A percentile compares a stretch with the other conserved stretches of the same genome.
Conservation (phyloP, 2,113 vertebrate species). For the Talpa occidentalis region DNA sequence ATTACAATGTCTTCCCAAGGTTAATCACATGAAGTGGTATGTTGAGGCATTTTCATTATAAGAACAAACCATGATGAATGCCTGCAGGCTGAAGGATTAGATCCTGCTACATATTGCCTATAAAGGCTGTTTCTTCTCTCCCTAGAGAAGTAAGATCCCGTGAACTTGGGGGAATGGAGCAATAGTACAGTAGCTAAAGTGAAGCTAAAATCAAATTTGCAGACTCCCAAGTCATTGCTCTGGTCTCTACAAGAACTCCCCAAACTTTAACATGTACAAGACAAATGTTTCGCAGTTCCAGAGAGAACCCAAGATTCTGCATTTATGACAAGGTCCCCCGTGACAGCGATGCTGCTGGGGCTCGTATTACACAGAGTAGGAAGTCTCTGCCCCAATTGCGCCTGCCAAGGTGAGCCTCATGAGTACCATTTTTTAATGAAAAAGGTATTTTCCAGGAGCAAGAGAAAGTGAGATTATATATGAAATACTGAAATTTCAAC, state of each 20-base stretch:
- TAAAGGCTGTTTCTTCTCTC: not conserved
- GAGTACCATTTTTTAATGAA: not conserved
- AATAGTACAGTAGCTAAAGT: not conserved
- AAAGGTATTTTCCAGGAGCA: not conserved
- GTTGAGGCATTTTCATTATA: not conserved
- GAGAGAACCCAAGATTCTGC: not conserved
- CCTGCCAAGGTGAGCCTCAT: not conserved
- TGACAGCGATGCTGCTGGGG: fast-evolving
- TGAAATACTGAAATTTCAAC: not conserved
- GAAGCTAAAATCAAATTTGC: constrained; percentile 1
- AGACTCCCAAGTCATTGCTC: not conserved
- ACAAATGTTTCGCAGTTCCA: not conserved
- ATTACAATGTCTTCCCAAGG: not conserved
- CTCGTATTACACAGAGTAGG: not conserved
- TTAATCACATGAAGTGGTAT: not conserved
- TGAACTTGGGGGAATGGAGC: not conserved
- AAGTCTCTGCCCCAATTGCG: not conserved
- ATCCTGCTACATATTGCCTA: not conserved
- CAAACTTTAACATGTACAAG: not conserved
- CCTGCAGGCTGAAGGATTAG: not conserved
- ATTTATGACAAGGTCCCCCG: not conserved
- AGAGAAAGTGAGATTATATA: not conserved
- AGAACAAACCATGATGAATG: constrained; percentile 18
- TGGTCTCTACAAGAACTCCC: not conserved
- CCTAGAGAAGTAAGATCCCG: not conserved